Evolutionary conservation across 2,888 invertebrate genomes (phyloP), one percentile per base, ranked within the genome.

Genomic region (Capitulum mitella): DNA sequence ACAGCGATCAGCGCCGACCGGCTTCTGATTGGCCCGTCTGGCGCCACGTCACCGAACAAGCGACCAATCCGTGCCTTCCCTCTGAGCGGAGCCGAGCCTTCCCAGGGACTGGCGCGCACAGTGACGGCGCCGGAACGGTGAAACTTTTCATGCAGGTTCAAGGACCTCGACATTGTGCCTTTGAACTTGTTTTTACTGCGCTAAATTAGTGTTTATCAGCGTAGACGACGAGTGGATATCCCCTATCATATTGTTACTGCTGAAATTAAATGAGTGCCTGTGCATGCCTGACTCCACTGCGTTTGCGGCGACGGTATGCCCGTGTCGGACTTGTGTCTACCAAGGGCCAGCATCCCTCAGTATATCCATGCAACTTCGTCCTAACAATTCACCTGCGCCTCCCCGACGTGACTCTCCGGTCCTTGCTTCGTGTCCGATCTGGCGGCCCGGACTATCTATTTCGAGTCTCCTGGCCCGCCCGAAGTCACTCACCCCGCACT

Each of bases 171-270:
- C 5, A 16, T 19, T 64, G 64, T 64, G 64, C 64, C 64, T 64
- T 64, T 34, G 32, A 64, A 64, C 64, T 64, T 64, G 64, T 64
- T 64, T 64, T 64, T 58, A 58, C n/a, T n/a, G 64, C 34, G 64
- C 64, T 64, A 64, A 64, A 64, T 64, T 64, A 64, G 64, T 64
- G 64, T 64, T 64, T 64, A 64, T 64, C 64, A 64, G 64, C 64
- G 10, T 29, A 64, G 64, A 61, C 19, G 29, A 16, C 34, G 16
- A 19, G 32, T 64, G 64, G 29, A 34, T 64, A 34, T 29, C 64
- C 16, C 64, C 64, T 54, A 10, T 64, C 34, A 19, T 64, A 64
- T 34, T 34, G 64, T 64, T 64, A 64, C 34, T 29, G 64, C 16
- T 64, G 19, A 19, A 64, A 64, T 34, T 34, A 32, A 64, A 64